These are phyloP conservation scores for Nannoperca obscura DNA, from an alignment of 2,797 vertebrate species.

Conservation along the genomic window DNA sequence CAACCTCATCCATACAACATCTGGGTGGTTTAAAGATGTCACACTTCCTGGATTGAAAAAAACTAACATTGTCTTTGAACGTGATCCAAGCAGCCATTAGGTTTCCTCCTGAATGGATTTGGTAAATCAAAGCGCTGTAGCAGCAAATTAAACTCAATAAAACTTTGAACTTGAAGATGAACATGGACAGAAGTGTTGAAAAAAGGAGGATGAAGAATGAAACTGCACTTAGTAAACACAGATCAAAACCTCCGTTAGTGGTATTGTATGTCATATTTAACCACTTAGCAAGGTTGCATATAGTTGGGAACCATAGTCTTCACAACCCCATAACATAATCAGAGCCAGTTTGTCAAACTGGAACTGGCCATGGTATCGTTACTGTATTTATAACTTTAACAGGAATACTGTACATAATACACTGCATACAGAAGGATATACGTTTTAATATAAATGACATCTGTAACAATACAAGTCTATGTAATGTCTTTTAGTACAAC, in stretches of 20 bases:
- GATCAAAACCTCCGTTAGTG: not conserved
- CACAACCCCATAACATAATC: not conserved
- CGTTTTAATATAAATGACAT: not conserved
- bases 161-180: not conserved
- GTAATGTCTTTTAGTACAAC: not conserved
- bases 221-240: not conserved
- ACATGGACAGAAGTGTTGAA: no score
- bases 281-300: slow-evolving; percentile 5
- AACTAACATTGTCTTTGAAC: not conserved
- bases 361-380: not conserved
- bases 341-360: not conserved
- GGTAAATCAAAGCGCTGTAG: slow-evolving; percentile 1
- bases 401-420: not conserved
- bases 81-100: not conserved
- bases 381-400: not conserved
- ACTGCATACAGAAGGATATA: not conserved
- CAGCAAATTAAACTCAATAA: not conserved
- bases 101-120: not conserved
- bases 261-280: not conserved
- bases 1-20: slow-evolving; percentile 4
- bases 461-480: not conserved
- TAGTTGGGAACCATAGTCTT: not conserved
- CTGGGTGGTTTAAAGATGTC: slow-evolving; percentile 1
- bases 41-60: not conserved
- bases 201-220: not conserved